Evolutionary conservation across 2,113 vertebrate genomes (phyloP).

Genomic region (Cyprinodon brontotheroides): DNA sequence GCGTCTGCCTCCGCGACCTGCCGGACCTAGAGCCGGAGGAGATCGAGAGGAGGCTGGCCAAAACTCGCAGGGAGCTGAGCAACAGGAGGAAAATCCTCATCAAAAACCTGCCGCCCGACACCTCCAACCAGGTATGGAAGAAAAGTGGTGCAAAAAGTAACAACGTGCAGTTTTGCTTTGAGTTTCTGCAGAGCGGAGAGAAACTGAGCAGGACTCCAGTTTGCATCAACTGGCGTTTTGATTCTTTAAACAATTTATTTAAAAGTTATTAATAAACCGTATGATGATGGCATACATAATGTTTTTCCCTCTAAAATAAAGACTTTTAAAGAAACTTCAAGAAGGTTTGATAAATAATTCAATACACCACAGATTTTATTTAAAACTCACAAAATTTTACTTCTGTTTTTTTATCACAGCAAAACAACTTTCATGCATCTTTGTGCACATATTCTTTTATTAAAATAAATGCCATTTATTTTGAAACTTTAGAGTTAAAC

Average conservation of each 20-base stretch:
- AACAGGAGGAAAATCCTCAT: slow-evolving; percentile 96
- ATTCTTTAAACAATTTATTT: not conserved
- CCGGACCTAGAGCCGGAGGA: slow-evolving; percentile 84
- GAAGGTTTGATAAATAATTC: not conserved
- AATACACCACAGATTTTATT: not conserved
- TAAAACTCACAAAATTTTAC: not conserved
- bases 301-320: not conserved
- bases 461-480: not conserved
- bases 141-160: slow-evolving; percentile 24
- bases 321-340: not conserved
- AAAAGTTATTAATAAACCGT: not conserved
- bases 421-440: not conserved
- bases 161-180: not conserved
- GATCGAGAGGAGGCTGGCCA: slow-evolving; percentile 83
- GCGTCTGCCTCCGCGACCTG: slow-evolving; percentile 70
- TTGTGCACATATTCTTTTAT: no score
- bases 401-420: not conserved
- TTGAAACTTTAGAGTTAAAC: not conserved
- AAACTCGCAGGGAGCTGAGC: slow-evolving; percentile 88
- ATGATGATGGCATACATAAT: not conserved
- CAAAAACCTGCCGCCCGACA: slow-evolving; percentile 90
- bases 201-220: not conserved
- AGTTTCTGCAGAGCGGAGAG: not conserved
- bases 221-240: not conserved
- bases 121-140: slow-evolving; percentile 86